Conservation (phyloP, 2,797 vertebrate genomes). For the Hephaestus fuliginosus region DNA sequence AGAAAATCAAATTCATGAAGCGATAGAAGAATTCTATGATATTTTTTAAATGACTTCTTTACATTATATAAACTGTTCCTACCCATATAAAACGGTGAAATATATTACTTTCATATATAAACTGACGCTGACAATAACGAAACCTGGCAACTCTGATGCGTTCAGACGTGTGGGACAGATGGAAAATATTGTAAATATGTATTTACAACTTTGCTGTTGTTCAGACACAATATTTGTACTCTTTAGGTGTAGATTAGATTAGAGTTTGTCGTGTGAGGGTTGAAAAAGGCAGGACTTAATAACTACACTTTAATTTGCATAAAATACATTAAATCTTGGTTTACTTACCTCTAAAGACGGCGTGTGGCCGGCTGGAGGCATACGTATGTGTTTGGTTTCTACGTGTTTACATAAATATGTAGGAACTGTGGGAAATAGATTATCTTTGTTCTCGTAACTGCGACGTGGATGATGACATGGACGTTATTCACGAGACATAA, state of each 20-base stretch:
- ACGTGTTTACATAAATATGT: neutral
- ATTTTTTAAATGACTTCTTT: neutral
- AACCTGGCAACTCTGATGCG: conserved; percentile 52
- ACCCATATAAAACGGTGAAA: neutral
- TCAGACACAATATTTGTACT: neutral
- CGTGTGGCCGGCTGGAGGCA: neutral
- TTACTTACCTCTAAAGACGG: neutral
- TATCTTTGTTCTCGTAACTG: neutral
- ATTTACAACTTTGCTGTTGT: neutral
- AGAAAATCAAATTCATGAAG: neutral
- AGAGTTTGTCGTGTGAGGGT: neutral
- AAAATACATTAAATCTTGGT: neutral
- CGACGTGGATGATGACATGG: neutral
- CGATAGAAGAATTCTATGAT: neutral
- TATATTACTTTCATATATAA: neutral
- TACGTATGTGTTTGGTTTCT: neutral
- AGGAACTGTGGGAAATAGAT: accelerated
- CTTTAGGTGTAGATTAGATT: too few relatives aligned
- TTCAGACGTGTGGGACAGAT: neutral
- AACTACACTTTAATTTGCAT: too few relatives aligned
- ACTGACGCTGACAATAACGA: neutral
- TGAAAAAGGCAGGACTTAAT: too few relatives aligned
- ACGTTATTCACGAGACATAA: too few relatives aligned
- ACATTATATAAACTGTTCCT: neutral
- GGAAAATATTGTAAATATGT: too few relatives aligned